Evolutionary conservation across 1,140 invertebrate species (phyloP).

Genomic region (Euura lappo): DNA sequence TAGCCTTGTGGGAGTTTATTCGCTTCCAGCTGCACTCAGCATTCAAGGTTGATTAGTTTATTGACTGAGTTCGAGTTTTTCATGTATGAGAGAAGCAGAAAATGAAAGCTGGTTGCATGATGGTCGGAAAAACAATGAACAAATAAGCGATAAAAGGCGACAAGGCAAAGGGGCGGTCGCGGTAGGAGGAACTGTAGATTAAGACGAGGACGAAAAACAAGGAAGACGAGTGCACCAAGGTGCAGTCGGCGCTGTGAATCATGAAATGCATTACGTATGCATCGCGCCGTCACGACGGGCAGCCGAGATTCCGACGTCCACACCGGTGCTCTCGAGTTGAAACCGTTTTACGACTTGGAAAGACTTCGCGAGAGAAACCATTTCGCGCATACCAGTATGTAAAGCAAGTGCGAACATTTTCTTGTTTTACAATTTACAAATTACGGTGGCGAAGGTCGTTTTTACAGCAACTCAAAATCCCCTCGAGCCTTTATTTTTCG

Average conservation of each 20-base stretch:
- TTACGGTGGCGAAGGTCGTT: not conserved
- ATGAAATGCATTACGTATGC: slow-evolving; percentile 39
- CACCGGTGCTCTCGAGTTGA: slow-evolving; percentile 27
- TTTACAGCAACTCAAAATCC: too few species aligned
- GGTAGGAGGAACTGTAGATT: not conserved
- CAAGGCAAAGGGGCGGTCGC: not conserved
- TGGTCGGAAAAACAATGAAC: not conserved
- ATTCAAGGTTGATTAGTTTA: too few species aligned
- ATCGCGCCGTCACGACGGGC: slow-evolving; percentile 29
- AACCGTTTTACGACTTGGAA: slow-evolving; percentile 19
- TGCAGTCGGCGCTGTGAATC: slow-evolving; percentile 17
- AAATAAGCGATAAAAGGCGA: not conserved
- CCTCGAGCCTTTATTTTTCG: not conserved
- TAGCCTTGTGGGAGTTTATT: too few species aligned
- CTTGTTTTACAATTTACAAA: not conserved
- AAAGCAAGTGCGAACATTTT: not conserved
- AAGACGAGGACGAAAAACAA: not conserved
- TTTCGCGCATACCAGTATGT: not conserved
- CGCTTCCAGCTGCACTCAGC: too few species aligned
- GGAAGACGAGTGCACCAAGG: not conserved
- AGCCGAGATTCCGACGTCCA: slow-evolving; percentile 32
- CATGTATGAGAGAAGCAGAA: too few species aligned
- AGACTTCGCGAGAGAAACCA: not conserved
- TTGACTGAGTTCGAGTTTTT: too few species aligned
- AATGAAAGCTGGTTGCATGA: too few species aligned